A percentile compares a stretch with the other conserved stretches of the same genome.
These are phyloP conservation scores for Pandion haliaetus DNA, from an alignment of 2,113 vertebrate species.

Conservation along the genomic window DNA sequence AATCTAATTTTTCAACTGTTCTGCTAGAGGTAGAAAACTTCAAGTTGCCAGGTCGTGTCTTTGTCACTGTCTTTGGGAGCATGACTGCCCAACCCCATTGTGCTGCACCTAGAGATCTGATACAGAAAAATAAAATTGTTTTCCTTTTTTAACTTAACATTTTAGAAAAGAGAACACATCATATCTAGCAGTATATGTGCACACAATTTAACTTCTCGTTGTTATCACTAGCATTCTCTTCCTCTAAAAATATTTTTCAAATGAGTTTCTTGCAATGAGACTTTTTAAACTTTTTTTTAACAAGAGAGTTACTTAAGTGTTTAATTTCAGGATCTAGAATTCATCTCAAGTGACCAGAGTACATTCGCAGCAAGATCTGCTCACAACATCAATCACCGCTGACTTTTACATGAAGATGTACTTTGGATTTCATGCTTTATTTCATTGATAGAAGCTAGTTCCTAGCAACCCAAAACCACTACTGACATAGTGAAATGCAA, in stretches of 20 bases:
- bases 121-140: not conserved
- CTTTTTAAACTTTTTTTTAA: not conserved
- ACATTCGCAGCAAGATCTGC: not conserved
- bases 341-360: not conserved
- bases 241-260: not conserved
- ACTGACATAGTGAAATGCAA: not conserved
- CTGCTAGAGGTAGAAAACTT: not conserved
- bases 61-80: not conserved
- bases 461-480: not conserved
- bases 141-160: not conserved
- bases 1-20: not conserved
- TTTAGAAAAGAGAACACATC: not conserved
- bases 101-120: not conserved
- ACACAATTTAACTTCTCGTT: not conserved
- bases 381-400: not conserved
- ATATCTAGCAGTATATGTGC: fast-evolving
- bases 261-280: not conserved
- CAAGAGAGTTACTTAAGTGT: not conserved
- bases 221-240: not conserved
- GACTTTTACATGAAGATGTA: not conserved
- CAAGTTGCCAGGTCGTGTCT: fast-evolving
- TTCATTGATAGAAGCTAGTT: not conserved
- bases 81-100: fast-evolving
- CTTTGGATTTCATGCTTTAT: not conserved
- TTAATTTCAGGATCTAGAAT: not conserved